Percentiles rank a stretch among this genome's conserved stretches.
These are phyloP conservation scores for Asteroscopus sphinx DNA, from an alignment of 2,888 invertebrate genomes.

Conservation along the genomic window DNA sequence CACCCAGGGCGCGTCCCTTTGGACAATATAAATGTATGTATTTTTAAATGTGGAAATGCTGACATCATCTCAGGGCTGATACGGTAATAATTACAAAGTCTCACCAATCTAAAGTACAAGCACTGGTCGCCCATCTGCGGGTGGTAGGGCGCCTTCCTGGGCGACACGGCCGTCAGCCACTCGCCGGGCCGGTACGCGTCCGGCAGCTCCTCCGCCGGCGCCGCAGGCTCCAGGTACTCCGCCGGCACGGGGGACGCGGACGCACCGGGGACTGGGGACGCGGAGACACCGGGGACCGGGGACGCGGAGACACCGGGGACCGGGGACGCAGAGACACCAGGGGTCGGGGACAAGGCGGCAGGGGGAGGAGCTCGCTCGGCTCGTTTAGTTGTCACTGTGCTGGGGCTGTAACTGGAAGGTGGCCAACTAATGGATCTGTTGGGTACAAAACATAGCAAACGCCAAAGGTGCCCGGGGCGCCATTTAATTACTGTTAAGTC, in stretches of 20 bases:
- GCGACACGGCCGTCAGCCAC: constrained; percentile 97
- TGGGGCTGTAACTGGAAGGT: constrained; percentile 52
- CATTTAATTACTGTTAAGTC: too few species aligned
- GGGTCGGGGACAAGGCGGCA: constrained; percentile 22
- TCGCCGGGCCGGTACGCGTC: constrained; percentile 96
- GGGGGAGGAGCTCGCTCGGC: constrained; percentile 19
- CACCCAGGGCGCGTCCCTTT: too few species aligned
- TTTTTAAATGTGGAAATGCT: too few species aligned
- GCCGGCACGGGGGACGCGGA: too few species aligned
- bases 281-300: constrained; percentile 20
- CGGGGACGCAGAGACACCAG: constrained; percentile 17
- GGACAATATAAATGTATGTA: too few species aligned
- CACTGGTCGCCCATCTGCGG: constrained; percentile 98
- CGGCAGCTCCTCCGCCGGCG: constrained; percentile 89
- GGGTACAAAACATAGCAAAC: too few species aligned
- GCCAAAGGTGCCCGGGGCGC: too few species aligned
- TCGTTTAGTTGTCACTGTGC: constrained; percentile 44
- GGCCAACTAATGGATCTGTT: constrained; percentile 13
- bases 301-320: constrained; percentile 18
- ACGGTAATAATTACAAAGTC: neutral
- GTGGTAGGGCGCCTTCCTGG: constrained; percentile 98
- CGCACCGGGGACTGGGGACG: too few species aligned
- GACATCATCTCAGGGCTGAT: too few species aligned
- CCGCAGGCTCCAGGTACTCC: too few species aligned
- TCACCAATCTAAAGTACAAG: constrained; percentile 91